phyloP scores from a whole-genome alignment of 2,888 invertebrate genomes.

The Stenodema calcarata region DNA sequence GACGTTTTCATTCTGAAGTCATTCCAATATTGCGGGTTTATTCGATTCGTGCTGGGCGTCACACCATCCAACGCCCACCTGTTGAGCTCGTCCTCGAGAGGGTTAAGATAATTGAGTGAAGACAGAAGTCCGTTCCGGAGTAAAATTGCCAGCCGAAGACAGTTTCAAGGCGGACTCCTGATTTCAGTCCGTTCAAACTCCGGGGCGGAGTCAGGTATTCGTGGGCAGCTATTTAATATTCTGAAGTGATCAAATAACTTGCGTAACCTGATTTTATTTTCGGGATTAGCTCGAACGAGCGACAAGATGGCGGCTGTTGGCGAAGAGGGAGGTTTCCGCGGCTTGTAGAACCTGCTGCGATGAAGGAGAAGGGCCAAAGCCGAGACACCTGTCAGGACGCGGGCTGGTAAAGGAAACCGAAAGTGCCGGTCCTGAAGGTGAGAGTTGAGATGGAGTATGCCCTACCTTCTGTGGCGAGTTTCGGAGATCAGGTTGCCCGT shows the following conservation, averaged over 20 bases:
- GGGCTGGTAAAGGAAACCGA: neutral
- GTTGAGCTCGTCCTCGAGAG: too few relatives aligned
- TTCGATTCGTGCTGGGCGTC: too few relatives aligned
- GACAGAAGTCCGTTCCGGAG: too few relatives aligned
- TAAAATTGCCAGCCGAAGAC: too few relatives aligned
- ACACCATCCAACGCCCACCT: too few relatives aligned
- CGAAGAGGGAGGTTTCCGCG: neutral
- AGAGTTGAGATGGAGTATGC: neutral
- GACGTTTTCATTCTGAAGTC: too few relatives aligned
- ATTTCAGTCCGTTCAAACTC: neutral
- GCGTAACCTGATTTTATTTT: neutral
- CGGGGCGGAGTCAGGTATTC: neutral
- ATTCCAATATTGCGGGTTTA: too few relatives aligned
- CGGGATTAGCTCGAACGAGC: neutral
- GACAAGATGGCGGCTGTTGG: neutral
- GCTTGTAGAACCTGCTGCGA: neutral
- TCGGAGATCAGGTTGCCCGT: neutral
- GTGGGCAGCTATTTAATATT: neutral
- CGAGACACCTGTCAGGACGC: neutral
- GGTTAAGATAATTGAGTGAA: too few relatives aligned
- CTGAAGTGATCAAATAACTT: neutral
- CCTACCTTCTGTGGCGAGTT: neutral
- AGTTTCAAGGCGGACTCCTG: too few relatives aligned
- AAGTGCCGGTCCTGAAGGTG: neutral
- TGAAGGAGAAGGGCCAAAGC: neutral